Evolutionary conservation across 92 coral and sea anemone genomes (phyloP).

Genomic region (Porites rus): DNA sequence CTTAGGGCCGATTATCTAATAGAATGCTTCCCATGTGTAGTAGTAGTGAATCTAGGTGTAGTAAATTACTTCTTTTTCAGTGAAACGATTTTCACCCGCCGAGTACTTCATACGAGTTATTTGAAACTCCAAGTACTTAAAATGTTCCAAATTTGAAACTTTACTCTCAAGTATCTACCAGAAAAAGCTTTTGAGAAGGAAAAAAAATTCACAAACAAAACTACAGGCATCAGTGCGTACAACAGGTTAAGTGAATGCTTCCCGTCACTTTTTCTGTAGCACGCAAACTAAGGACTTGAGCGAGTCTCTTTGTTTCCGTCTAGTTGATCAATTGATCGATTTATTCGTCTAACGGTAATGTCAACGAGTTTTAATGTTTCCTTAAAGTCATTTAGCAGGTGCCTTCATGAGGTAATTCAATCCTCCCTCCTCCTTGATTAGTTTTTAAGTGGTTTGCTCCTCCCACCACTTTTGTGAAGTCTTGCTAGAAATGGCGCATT

Average conservation of each 20-base stretch:
- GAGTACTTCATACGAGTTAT: no score
- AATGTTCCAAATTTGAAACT: not conserved
- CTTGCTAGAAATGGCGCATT: not conserved
- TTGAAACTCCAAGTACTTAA: no score
- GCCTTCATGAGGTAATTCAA: constrained; percentile 12
- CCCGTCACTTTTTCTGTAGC: not conserved
- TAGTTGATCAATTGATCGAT: not conserved
- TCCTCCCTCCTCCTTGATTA: not conserved
- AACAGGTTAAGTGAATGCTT: not conserved
- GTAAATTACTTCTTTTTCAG: no score
- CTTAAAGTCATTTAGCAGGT: constrained; percentile 14
- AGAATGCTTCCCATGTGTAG: no score
- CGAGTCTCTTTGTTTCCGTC: not conserved
- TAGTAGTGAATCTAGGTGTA: no score
- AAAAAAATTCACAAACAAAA: not conserved
- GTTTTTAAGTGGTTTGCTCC: constrained; percentile 14
- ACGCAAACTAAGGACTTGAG: not conserved
- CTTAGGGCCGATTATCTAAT: no score
- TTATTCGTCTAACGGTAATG: constrained; percentile 1
- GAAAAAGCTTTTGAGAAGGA: not conserved
- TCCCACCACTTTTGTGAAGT: constrained; percentile 3
- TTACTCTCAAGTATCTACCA: not conserved
- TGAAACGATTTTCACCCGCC: no score
- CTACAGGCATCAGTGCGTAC: not conserved
- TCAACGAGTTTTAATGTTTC: not conserved